Evolutionary conservation across 2,888 invertebrate genomes (phyloP), one percentile per base, ranked within the genome.

Genomic region (Drosophila mayaguana): DNA sequence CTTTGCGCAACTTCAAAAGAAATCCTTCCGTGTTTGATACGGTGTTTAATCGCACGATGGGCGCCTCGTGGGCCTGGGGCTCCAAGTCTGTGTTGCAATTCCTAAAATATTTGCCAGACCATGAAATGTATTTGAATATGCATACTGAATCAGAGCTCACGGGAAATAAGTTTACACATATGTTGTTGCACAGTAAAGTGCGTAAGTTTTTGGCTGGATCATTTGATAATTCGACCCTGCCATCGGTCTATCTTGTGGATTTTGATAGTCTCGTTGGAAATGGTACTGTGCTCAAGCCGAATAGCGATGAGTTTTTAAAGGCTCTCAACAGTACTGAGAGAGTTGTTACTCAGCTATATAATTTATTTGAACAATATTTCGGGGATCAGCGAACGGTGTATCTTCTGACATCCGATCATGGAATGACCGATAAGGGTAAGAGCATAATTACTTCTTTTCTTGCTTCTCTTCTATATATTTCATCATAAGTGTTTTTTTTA

Each of bases 21-120:
- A 98, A 98, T 93, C 97, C 98, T 2, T 97, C 98, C 3, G 96
- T 97, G 89, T 99, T 99, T 94, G 99, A 99, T 93, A 97, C 98
- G 1, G 95, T 99, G 0, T 97, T 99, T 90, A 99, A 99, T 93
- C 95, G 97, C 91, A 97, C 76, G 16, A 42, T 4, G 3, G 28
- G n/a, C 20, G 9, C 28, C 22, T 56, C 98, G 0, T 98, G 97
- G 95, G 96, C 97, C 53, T 98, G 98, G 97, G 99, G 99, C 14
- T 97, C 98, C 90, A 97, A 98, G 72, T 98, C 99, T 91, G 97
- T 99, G 78, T 93, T 98, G 12, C 95, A 96, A 53, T 96, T 99
- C 93, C 99, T 99, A 92, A 95, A 96, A 28, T 96, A 96, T 94
- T 74, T 94, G 94, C 62, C 93, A 92, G 75, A 91, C 93, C 53